Evolutionary conservation across 2,113 vertebrate species (phyloP), one percentile per base, ranked within the genome.

Genomic region (Choloepus hoffmanni): DNA sequence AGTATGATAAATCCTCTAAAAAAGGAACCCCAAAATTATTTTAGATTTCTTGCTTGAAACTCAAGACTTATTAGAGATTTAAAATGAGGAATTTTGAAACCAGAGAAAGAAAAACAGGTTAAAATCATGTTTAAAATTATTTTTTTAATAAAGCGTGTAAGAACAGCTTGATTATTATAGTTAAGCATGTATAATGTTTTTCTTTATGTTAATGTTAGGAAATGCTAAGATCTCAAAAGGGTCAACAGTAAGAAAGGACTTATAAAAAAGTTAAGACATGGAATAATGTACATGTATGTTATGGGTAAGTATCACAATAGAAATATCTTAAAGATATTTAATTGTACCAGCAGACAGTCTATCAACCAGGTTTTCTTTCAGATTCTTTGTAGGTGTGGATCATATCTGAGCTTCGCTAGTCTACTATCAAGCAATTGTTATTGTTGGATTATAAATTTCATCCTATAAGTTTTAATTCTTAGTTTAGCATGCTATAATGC

Each of bases 391-490:
- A 33, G 33, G 2, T 77, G 21, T 86, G 55, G 50, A 79, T 97
- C 68, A 45, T 94, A 95, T 82, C 89, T 93, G 92, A 94, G 45
- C 50, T 95, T 95, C 73, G 23, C 36, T 86, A 92, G 58, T 8
- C 48, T 50, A 79, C 5, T 16, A 15, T 40, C 28, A 5, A 92
- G 18, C 24, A 86, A 16, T 73, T 95, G n/a, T 89, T 94, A 91
- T 36, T 82, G 30, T 60, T 53, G 55, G 58, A 13, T 78, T 91
- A 89, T 78, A 28, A 70, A 48, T 81, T 96, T 81, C 40, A 92
- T 83, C 65, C 43, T 90, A 30, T 72, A 90, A 94, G 77, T 90
- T 97, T 72, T 67, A 91, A 60, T 83, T 95, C 53, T 82, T 91
- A 95, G 40, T 77, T 87, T 60, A 92, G 53, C 40, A 53, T 63